Percentiles rank a stretch among this genome's conserved stretches.
phyloP scores from a whole-genome alignment of 2,797 vertebrate genomes.

The Heteromormyrus szaboi region DNA sequence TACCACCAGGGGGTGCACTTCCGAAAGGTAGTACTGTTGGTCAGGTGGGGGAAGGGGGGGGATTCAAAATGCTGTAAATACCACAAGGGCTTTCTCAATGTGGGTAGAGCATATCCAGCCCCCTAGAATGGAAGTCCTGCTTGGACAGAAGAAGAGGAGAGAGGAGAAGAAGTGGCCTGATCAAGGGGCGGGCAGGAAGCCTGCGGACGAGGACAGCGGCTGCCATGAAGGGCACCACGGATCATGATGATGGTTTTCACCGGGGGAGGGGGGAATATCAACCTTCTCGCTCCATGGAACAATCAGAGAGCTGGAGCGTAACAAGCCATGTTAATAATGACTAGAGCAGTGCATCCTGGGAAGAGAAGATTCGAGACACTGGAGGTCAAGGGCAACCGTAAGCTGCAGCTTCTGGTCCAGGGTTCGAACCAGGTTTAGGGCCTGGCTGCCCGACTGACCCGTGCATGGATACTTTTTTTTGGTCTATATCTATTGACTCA shows the following conservation, averaged over 20 bases:
- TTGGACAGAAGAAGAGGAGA: neutral
- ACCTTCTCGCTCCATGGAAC: neutral
- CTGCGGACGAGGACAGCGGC: neutral
- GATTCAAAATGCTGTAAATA: neutral
- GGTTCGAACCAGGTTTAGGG: neutral
- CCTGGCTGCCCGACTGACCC: neutral
- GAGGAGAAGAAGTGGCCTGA: neutral
- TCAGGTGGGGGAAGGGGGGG: neutral
- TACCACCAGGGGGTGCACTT: neutral
- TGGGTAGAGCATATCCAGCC: neutral
- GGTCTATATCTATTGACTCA: neutral
- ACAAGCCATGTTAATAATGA: neutral
- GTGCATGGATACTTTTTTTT: neutral
- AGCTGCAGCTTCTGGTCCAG: neutral
- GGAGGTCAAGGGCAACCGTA: neutral
- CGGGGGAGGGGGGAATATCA: neutral
- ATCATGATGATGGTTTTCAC: neutral
- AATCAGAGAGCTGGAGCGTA: neutral
- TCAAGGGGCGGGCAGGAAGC: neutral
- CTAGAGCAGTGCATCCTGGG: neutral
- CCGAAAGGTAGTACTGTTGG: neutral
- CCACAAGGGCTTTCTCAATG: neutral
- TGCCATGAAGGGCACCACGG: neutral
- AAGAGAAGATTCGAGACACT: neutral
- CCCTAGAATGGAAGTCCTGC: neutral